Conservation (phyloP, 2,888 invertebrate species). For the Brachyptera putata region DNA sequence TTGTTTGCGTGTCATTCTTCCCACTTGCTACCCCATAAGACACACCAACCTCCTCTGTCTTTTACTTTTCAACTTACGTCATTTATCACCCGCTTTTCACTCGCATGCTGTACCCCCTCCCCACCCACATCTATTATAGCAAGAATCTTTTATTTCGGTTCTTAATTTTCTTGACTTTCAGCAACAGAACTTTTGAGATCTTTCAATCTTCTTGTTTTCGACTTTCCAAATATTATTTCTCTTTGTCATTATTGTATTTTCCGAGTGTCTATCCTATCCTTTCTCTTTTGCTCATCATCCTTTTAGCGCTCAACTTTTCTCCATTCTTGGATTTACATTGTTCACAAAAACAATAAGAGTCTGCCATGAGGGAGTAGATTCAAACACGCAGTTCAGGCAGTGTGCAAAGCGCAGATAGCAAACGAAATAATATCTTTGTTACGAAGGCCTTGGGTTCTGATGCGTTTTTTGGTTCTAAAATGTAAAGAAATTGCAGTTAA, state of each 20-base stretch:
- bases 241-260: slow-evolving; percentile 12
- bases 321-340: neutral
- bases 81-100: neutral
- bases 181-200: slow-evolving; percentile 11
- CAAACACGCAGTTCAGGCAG: neutral
- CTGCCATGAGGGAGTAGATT: slow-evolving; percentile 1
- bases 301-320: slow-evolving; percentile 5
- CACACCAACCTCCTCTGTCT: neutral
- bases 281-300: slow-evolving; percentile 2
- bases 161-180: slow-evolving; percentile 16
- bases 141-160: slow-evolving; percentile 1
- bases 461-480: too few relatives aligned
- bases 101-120: slow-evolving; percentile 5
- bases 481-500: too few relatives aligned
- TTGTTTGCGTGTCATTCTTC: slow-evolving; percentile 1
- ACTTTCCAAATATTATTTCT: neutral
- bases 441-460: too few relatives aligned
- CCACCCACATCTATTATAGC: neutral
- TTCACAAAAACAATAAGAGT: slow-evolving; percentile 13
- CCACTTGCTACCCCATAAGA: neutral
- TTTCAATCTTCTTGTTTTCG: slow-evolving; percentile 7
- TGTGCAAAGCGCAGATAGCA: too few relatives aligned
- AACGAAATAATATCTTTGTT: too few relatives aligned
- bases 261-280: neutral
- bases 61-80: neutral